Base-by-base conservation (phyloP, 1,140 invertebrate species). In the Periplaneta americana region DNA sequence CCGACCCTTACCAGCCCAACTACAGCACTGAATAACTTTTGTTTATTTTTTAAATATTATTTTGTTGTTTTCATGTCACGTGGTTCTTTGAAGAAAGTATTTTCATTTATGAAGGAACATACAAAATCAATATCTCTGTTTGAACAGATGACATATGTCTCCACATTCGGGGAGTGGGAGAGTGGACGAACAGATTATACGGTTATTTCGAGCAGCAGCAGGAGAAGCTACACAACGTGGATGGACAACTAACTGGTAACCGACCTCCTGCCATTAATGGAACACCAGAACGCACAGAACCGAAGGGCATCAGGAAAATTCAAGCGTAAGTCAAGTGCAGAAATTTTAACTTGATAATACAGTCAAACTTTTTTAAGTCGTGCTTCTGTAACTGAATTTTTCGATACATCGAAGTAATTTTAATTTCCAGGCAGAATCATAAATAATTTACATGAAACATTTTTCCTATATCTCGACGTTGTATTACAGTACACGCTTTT, bases 131-230 rank as follows among this genome's bases (percentile, higher is more conserved):
- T 48, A 22, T 48, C n/a, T 48, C 2, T 66, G 22, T n/a, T 34
- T 84, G 84, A 87, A 48, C 86, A 96, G 96, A 96, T 85, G 95
- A 96, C 84, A 93, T 99, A 86, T 98, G 96, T 95, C 89, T 99
- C 0, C 98, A 99, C 87, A 96, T 99, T 82, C 91, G 97, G 81
- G 97, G 94, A 9, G 96, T 97, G 0, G 98, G 98, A 1, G 93
- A 98, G 88, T 99, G 98, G 98, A 99, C 98, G 0, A 97, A 96
- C 85, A 91, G 94, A 4, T 88, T 99, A 0, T 96, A 98, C 85
- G 91, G 93, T 1, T 98, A 97, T 87, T 98, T 98, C 85, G 95
- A 97, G 84, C 91, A 91, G 79, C 94, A 96, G 87, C 94, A 96
- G 85, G 91, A 93, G 74, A 92, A 93, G 83, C 87, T 96, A 2